Evolutionary conservation across 2,888 invertebrate genomes (phyloP).

Genomic region (Microchrysa polita): DNA sequence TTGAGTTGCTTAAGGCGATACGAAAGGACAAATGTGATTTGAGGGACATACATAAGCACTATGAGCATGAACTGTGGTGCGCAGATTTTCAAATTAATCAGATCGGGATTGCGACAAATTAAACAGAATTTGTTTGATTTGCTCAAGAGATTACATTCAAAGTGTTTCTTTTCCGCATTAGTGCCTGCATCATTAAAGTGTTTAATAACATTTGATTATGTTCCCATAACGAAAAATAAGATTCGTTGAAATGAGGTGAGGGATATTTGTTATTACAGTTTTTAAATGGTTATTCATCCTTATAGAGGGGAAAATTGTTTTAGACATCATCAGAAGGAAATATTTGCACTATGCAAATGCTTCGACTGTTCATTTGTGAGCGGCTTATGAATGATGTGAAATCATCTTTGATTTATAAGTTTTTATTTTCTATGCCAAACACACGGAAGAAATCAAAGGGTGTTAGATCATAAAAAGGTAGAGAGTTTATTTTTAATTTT

Average conservation of each 20-base stretch:
- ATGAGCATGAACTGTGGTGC: no score
- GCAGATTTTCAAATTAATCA: neutral
- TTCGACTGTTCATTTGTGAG: no score
- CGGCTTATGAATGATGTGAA: neutral
- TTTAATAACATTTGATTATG: constrained; percentile 8
- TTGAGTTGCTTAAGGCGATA: constrained; percentile 17
- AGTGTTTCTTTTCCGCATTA: neutral
- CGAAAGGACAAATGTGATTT: constrained; percentile 4
- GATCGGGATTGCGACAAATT: constrained; percentile 25
- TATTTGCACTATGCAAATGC: neutral
- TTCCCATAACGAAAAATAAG: constrained; percentile 7
- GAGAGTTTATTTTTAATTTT: no score
- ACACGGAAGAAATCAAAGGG: no score
- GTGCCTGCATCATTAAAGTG: neutral
- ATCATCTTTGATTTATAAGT: neutral
- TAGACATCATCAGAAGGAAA: neutral
- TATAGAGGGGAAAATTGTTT: neutral
- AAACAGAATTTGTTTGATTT: constrained; percentile 21
- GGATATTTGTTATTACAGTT: no score
- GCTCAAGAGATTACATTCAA: constrained; percentile 27
- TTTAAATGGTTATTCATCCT: no score
- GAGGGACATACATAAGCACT: no score
- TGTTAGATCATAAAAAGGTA: no score
- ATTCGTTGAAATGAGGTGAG: neutral
- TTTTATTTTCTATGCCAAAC: no score